These are phyloP conservation scores for Mesoligia furuncula DNA, from an alignment of 2,888 invertebrate species.

Conservation along the genomic window DNA sequence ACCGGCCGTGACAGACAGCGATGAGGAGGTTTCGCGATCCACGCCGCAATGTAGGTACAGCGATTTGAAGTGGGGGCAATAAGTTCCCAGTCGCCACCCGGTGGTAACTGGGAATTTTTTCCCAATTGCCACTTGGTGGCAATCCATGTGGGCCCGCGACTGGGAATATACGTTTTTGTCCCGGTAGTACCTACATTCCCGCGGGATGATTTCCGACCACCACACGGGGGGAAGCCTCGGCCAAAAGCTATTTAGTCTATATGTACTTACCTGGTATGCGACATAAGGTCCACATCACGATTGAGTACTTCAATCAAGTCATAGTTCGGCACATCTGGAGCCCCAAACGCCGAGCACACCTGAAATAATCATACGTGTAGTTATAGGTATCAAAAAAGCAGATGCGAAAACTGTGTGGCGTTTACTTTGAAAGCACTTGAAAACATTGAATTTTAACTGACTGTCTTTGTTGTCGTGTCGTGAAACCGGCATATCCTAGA, in stretches of 20 bases:
- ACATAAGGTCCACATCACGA: constrained; percentile 69
- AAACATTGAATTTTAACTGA: background rate
- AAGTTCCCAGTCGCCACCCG: constrained; percentile 27
- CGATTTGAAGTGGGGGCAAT: too few relatives aligned
- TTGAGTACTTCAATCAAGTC: constrained; percentile 68
- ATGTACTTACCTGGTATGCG: constrained; percentile 43
- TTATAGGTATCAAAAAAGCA: too few relatives aligned
- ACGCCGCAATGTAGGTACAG: too few relatives aligned
- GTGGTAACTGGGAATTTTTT: too few relatives aligned
- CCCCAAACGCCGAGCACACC: constrained; percentile 70
- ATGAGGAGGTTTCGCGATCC: too few relatives aligned
- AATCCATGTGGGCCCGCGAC: too few relatives aligned
- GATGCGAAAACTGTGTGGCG: background rate
- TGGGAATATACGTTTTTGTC: background rate
- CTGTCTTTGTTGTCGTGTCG: background rate
- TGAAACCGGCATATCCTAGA: background rate
- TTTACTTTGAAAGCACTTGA: background rate
- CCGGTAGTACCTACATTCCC: background rate
- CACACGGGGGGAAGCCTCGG: background rate
- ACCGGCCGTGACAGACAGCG: too few relatives aligned
- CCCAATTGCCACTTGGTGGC: too few relatives aligned
- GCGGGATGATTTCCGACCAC: background rate
- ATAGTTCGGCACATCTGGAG: constrained; percentile 62
- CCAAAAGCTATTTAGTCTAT: background rate
- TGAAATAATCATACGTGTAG: constrained; percentile 50